Conservation (phyloP, 2,888 invertebrate species). For the Diachrysia chrysitis region DNA sequence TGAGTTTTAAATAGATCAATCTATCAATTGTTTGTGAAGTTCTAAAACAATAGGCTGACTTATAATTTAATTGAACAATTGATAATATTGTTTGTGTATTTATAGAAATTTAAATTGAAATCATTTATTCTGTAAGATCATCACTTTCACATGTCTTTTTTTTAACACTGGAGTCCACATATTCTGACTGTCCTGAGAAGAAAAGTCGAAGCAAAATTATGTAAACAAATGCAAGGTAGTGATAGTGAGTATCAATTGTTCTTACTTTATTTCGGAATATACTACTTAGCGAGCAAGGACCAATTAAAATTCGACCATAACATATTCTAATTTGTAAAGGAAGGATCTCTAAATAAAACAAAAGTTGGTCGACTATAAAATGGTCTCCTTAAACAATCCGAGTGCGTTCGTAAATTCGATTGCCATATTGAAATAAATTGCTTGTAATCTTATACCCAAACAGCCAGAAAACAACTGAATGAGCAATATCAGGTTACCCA, state of each 20-base stretch:
- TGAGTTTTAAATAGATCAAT: not conserved
- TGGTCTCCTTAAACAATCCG: conserved; percentile 73
- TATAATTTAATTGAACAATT: not conserved
- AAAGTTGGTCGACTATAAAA: conserved; percentile 74
- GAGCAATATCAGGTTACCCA: conserved; percentile 86
- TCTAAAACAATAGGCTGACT: not conserved
- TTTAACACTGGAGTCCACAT: too few relatives aligned
- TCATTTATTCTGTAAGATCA: too few relatives aligned
- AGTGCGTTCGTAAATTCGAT: conserved; percentile 83
- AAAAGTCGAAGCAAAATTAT: too few relatives aligned
- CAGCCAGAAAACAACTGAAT: conserved; percentile 87
- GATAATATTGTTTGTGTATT: conserved; percentile 2
- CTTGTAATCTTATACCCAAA: conserved; percentile 89
- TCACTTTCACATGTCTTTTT: too few relatives aligned
- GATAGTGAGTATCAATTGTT: too few relatives aligned
- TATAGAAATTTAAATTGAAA: too few relatives aligned
- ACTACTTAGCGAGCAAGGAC: not conserved
- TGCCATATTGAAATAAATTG: conserved; percentile 88
- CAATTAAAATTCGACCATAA: conserved; percentile 5
- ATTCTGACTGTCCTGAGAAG: too few relatives aligned
- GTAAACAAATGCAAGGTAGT: too few relatives aligned
- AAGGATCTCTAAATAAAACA: conserved; percentile 68
- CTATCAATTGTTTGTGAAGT: not conserved
- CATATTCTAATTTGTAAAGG: conserved; percentile 35
- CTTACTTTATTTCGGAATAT: not conserved